Percentiles rank a stretch among this genome's conserved stretches.
Conservation (phyloP, 2,888 invertebrate species). For the Cryptocephalus moraei region DNA sequence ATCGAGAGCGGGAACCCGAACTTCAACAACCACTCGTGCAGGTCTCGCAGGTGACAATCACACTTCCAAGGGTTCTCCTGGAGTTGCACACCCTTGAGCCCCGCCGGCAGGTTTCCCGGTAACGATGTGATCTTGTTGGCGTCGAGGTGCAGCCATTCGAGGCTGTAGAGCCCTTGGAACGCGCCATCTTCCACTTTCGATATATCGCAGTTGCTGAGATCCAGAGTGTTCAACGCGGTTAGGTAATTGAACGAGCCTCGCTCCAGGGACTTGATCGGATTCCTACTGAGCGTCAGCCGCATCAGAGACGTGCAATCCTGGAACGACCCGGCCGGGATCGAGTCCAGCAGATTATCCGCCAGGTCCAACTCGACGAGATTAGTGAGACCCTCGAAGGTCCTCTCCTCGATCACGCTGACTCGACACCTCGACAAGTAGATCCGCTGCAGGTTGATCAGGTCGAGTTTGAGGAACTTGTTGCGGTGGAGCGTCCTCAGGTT, state of each 20-base stretch:
- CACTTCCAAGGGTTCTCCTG: conserved; percentile 86
- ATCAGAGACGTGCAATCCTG: conserved; percentile 70
- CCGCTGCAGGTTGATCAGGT: conserved; percentile 76
- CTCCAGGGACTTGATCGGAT: conserved; percentile 67
- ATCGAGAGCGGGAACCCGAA: conserved; percentile 67
- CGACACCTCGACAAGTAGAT: conserved; percentile 72
- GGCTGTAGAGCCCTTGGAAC: conserved; percentile 67
- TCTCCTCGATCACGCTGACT: conserved; percentile 65
- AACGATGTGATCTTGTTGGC: conserved; percentile 70
- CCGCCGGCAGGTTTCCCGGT: conserved; percentile 56
- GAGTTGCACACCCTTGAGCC: conserved; percentile 67
- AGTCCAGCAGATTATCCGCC: conserved; percentile 67
- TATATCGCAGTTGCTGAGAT: conserved; percentile 72
- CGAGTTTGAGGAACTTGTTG: conserved; percentile 69
- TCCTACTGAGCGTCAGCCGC: conserved; percentile 70
- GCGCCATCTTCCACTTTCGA: conserved; percentile 67
- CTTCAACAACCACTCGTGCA: conserved; percentile 68
- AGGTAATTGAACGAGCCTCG: conserved; percentile 65
- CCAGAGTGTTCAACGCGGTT: conserved; percentile 66
- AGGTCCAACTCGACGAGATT: conserved; percentile 84
- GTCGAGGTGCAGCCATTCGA: conserved; percentile 77
- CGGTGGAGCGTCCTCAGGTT: conserved; percentile 67
- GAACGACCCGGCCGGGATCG: conserved; percentile 71
- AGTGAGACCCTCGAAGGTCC: conserved; percentile 73
- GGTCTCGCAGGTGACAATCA: conserved; percentile 69